Base-by-base conservation (phyloP, 2,113 vertebrate species). In the Oceanodroma tethys region DNA sequence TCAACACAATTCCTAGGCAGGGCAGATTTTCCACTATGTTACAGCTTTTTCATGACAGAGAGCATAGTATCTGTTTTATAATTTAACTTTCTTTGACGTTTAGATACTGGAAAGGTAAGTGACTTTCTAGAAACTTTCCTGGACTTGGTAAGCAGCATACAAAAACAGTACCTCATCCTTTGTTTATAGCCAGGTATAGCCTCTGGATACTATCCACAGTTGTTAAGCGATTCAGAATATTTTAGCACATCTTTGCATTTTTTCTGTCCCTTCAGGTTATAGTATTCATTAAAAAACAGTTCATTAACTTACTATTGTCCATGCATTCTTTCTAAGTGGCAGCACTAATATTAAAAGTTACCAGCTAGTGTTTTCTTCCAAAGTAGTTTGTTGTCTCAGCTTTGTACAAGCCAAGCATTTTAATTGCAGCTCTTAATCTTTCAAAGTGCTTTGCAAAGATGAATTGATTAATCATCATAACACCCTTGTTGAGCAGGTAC, bases 301-400 rank as follows among this genome's bases (percentile, higher is more conserved):
- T 95, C 70, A 95, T 96, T 97, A 95, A 87, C 87, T 96, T 93
- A 58, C 72, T 79, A 53, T 62, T 91, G 42, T 91, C 78, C 20
- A 0, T 53, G 45, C 67, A 27, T 85, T 85, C 78, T 71, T 94
- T 86, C 59, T 85, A 91, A 85, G 50, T 85, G 59, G 78, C 87
- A 93, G 68, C 76, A 56, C 48, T 91, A 80, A 90, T 87, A 90
- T 95, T 91, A 90, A 73, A 87, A 93, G 84, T 94, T 95, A 92
- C 59, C 75, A 45, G 81, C 87, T 97, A 87, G 80, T 93, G 70
- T 97, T 97, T 95, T 95, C 81, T 93, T 87, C 62, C 74, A 20
- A 67, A 90, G 74, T 76, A 91, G 94, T 96, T 93, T 96, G 97
- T 96, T 95, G 86, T 91, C 83, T 97, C 95, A 97, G 95, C 94